Evolutionary conservation across 2,888 invertebrate genomes (phyloP).

Genomic region (Polymixis flavicincta): DNA sequence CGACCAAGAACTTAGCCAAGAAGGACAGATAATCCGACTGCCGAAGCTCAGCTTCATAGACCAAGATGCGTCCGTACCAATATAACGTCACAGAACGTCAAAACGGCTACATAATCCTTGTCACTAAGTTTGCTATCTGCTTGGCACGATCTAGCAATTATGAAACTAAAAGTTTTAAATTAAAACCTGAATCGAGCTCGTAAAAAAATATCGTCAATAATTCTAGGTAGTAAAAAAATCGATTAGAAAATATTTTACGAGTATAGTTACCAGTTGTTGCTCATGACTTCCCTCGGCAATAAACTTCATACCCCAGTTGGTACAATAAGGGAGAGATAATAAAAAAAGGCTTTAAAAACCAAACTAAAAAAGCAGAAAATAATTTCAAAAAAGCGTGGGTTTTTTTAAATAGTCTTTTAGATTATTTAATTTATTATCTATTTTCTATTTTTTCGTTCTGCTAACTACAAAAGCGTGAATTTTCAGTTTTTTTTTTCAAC

Average conservation of each 20-base stretch:
- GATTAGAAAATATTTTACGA: background rate
- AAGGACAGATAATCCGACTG: slow-evolving; percentile 15
- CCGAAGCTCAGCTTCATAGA: background rate
- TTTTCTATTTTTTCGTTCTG: too few species aligned
- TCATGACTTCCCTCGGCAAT: background rate
- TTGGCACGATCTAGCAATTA: background rate
- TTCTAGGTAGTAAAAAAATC: background rate
- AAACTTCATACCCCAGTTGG: background rate
- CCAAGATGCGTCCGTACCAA: background rate
- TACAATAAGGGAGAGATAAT: background rate
- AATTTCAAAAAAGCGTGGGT: too few species aligned
- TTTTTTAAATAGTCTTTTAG: too few species aligned
- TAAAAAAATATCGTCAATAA: slow-evolving; percentile 2
- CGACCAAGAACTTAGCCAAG: background rate
- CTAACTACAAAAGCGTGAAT: too few species aligned
- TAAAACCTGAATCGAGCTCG: background rate
- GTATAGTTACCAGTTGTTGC: background rate
- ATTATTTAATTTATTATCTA: too few species aligned
- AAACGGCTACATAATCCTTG: slow-evolving; percentile 11
- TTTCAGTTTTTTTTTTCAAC: too few species aligned
- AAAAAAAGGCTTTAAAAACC: too few species aligned
- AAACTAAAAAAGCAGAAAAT: too few species aligned
- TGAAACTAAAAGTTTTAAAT: background rate
- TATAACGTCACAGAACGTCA: slow-evolving; percentile 29
- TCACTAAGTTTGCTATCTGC: background rate